Conservation (phyloP, 2,797 vertebrate species). For the Enteromius viviparus region DNA sequence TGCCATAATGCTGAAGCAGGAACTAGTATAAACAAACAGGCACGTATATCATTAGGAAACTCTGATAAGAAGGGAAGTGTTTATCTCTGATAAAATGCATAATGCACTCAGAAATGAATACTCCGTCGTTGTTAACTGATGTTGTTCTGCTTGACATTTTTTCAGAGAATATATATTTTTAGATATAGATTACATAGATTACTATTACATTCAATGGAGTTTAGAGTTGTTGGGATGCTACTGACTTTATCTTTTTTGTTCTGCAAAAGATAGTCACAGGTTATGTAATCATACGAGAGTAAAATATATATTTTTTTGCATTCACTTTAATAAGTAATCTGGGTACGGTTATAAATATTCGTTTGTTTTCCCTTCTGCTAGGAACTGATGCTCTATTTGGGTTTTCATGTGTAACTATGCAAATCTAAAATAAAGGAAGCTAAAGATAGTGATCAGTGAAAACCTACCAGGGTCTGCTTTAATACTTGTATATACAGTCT, state of each 20-base stretch:
- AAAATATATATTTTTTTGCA: no score
- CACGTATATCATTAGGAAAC: not conserved
- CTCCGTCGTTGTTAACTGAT: not conserved
- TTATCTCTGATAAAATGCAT: not conserved
- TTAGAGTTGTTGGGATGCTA: not conserved
- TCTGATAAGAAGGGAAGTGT: not conserved
- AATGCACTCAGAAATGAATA: not conserved
- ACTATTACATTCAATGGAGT: not conserved
- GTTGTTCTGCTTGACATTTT: not conserved
- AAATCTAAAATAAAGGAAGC: not conserved
- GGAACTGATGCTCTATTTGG: not conserved
- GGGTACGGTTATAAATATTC: not conserved
- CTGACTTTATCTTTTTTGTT: not conserved
- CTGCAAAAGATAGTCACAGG: not conserved
- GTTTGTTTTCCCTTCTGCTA: not conserved
- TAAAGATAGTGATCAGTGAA: not conserved
- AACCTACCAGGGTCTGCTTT: not conserved
- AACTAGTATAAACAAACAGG: conserved; percentile 15
- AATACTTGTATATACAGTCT: not conserved
- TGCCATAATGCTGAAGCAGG: conserved; percentile 25
- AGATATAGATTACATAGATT: not conserved
- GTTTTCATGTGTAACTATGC: not conserved
- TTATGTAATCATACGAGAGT: no score
- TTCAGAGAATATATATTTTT: not conserved
- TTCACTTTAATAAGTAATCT: not conserved